These are phyloP conservation scores for Astreopora myriophthalma DNA, from an alignment of 64 coral and sea anemone species.

Conservation along the genomic window DNA sequence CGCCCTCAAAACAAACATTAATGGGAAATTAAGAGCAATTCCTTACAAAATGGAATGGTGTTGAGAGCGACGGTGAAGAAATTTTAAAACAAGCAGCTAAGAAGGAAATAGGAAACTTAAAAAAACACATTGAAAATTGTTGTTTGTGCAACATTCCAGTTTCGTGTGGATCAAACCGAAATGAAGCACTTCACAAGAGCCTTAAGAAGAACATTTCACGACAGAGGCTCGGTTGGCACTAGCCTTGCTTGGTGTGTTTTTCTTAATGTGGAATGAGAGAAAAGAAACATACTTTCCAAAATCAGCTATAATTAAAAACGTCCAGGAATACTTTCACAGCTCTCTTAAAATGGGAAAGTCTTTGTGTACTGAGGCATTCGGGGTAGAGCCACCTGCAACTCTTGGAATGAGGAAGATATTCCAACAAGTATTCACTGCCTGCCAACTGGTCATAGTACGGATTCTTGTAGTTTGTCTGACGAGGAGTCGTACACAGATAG, in stretches of 20 bases:
- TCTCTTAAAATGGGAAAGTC: background rate
- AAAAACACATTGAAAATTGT: constrained; percentile 29
- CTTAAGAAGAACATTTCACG: no score
- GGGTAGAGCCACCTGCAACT: background rate
- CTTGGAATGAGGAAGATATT: background rate
- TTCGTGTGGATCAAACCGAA: no score
- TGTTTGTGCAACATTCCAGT: constrained; percentile 15
- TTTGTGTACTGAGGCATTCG: background rate
- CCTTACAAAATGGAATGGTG: constrained; percentile 40
- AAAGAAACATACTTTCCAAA: no score
- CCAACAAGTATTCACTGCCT: background rate
- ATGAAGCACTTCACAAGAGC: no score
- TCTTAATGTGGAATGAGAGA: no score
- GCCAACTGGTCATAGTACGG: background rate
- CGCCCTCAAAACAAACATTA: constrained; percentile 5
- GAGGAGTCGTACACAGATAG: no score
- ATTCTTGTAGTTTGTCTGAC: background rate
- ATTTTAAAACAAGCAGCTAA: constrained; percentile 42
- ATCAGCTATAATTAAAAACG: no score
- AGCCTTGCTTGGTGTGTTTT: no score
- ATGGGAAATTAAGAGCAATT: background rate
- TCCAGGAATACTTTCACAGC: no score
- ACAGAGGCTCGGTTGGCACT: no score
- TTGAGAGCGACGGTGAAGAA: background rate
- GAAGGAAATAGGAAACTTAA: constrained; percentile 48